Conservation (phyloP, 2,113 vertebrate genomes). For the Nannobrachium achirus region DNA sequence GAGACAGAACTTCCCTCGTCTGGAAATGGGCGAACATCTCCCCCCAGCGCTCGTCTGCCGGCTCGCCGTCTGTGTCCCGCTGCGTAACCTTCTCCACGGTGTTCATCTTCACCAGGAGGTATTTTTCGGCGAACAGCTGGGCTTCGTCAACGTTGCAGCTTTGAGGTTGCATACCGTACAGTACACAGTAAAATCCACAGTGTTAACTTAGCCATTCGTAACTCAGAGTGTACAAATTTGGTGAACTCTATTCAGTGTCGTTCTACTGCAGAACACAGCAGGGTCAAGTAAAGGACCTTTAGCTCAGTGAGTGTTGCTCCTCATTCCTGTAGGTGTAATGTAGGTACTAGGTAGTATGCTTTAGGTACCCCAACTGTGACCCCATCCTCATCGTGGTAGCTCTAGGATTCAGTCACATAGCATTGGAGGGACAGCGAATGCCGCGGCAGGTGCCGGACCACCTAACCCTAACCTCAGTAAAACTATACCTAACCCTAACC, state of each 20-base stretch:
- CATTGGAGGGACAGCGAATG: too few species aligned
- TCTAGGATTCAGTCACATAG: too few species aligned
- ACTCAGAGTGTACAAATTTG: too few species aligned
- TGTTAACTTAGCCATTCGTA: too few species aligned
- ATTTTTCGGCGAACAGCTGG: constrained; percentile 13
- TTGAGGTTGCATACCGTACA: neutral
- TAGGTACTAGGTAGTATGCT: too few species aligned
- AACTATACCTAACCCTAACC: too few species aligned
- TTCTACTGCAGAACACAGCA: neutral
- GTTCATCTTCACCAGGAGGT: neutral
- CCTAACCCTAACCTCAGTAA: too few species aligned
- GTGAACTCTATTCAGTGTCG: neutral
- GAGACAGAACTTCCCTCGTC: neutral
- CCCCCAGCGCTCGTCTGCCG: constrained; percentile 2
- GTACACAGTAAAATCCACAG: too few species aligned
- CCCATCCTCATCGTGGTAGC: too few species aligned
- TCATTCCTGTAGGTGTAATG: neutral
- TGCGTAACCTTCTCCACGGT: neutral
- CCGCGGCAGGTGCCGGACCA: too few species aligned
- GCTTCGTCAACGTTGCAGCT: constrained; percentile 9
- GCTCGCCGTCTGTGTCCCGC: constrained; percentile 1
- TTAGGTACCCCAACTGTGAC: too few species aligned
- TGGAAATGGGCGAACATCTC: constrained; percentile 13
- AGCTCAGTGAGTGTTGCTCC: neutral
- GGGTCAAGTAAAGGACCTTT: neutral